Conservation (phyloP, 2,113 vertebrate genomes). For the Rattus rattus region DNA sequence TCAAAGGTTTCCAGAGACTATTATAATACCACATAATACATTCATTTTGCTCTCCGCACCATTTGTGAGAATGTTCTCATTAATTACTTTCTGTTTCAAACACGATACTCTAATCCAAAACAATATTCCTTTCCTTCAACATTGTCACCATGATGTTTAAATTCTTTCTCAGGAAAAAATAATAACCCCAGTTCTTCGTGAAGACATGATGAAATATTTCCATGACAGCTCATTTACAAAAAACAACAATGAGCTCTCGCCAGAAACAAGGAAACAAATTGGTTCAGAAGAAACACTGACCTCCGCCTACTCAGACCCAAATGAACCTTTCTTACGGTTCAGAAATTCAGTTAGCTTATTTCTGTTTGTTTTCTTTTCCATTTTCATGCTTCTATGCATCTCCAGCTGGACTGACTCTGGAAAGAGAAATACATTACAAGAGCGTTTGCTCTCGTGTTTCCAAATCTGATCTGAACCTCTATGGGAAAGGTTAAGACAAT, state of each 20-base stretch:
- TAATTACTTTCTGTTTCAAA: constrained; percentile 70
- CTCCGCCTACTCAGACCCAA: constrained; percentile 10
- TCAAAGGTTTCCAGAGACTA: constrained; percentile 69
- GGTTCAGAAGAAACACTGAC: constrained; percentile 2
- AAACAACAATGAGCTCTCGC: constrained; percentile 76
- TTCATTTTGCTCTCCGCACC: constrained; percentile 55
- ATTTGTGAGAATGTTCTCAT: constrained; percentile 72
- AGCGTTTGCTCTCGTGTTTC: constrained; percentile 71
- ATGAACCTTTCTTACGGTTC: constrained; percentile 64
- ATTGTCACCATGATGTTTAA: constrained; percentile 69
- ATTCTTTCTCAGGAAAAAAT: constrained; percentile 59
- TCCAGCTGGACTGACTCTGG: constrained; percentile 75
- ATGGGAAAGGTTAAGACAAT: constrained; percentile 65
- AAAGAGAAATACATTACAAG: constrained; percentile 65
- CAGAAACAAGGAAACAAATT: constrained; percentile 69
- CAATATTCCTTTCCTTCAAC: constrained; percentile 66
- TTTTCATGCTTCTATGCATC: constrained; percentile 78
- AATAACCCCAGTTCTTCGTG: constrained; percentile 65
- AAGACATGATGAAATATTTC: constrained; percentile 74
- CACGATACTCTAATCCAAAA: constrained; percentile 46
- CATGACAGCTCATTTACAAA: constrained; percentile 69
- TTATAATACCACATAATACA: constrained; percentile 62
- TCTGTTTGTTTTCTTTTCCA: constrained; percentile 70
- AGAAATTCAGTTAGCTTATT: constrained; percentile 68
- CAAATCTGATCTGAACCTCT: constrained; percentile 54